Evolutionary conservation across 2,888 invertebrate species (phyloP).

Genomic region (Eristalis arbustorum): DNA sequence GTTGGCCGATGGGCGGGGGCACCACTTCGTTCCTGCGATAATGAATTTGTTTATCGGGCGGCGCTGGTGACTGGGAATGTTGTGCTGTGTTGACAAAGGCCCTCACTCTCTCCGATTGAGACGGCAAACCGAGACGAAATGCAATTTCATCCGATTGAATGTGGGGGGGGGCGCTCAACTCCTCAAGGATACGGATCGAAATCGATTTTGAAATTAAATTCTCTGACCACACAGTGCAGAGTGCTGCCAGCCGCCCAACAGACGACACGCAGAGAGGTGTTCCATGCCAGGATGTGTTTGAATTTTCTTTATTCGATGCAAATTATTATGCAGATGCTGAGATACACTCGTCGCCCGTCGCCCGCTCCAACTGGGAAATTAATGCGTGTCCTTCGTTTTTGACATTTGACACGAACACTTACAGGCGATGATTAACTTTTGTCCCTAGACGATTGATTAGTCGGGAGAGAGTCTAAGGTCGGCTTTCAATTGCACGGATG

Average conservation of each 20-base stretch:
- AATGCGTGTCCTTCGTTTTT: not conserved
- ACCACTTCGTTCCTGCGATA: not conserved
- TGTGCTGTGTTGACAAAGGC: not conserved
- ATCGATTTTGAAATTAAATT: slow-evolving; percentile 47
- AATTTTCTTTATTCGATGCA: slow-evolving; percentile 11
- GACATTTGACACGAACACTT: not conserved
- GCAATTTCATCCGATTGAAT: slow-evolving; percentile 47
- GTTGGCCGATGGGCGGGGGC: not conserved
- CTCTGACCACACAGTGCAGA: slow-evolving; percentile 4
- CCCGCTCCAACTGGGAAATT: not conserved
- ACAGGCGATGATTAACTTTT: not conserved
- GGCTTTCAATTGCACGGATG: not conserved
- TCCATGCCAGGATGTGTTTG: not conserved
- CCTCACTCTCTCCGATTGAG: not conserved
- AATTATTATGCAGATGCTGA: not conserved
- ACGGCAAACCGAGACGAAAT: slow-evolving; percentile 19
- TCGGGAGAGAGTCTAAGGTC: not conserved
- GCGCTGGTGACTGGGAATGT: not conserved
- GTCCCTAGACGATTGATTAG: not conserved
- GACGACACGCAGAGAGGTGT: not conserved
- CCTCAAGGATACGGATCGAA: slow-evolving; percentile 34
- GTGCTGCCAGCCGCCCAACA: no score
- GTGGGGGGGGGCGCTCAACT: slow-evolving; percentile 11
- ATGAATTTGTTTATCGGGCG: slow-evolving; percentile 1
- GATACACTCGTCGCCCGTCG: not conserved